Conservation (phyloP, 1,140 invertebrate genomes). For the Drosophila arawakana region DNA sequence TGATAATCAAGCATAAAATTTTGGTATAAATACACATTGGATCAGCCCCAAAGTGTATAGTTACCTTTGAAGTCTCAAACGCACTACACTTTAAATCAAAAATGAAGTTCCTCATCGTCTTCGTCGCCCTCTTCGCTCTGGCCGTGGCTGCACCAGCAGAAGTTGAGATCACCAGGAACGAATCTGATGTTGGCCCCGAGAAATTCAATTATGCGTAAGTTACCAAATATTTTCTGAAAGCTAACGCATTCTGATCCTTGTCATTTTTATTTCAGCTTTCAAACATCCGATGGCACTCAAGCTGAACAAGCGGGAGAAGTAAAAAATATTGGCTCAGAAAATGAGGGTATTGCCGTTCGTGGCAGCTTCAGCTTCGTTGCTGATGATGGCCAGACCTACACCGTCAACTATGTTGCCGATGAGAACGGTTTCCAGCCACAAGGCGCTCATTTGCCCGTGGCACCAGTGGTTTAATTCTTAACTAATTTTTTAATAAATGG, state of each 20-base stretch:
- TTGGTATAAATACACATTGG: constrained; percentile 19
- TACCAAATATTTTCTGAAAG: background rate
- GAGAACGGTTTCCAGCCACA: constrained; percentile 91
- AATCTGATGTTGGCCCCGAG: constrained; percentile 84
- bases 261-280: constrained; percentile 37
- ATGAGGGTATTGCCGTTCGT: constrained; percentile 85
- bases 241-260: background rate
- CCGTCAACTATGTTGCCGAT: constrained; percentile 89
- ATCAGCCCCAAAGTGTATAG: constrained; percentile 19
- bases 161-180: constrained; percentile 70
- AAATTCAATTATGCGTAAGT: constrained; percentile 85
- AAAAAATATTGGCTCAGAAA: constrained; percentile 59
- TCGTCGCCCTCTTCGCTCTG: constrained; percentile 72
- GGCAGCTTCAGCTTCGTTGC: constrained; percentile 86
- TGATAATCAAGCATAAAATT: constrained; percentile 2
- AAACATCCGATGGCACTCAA: constrained; percentile 51
- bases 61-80: constrained; percentile 44
- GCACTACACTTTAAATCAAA: constrained; percentile 25
- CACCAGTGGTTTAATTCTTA: constrained; percentile 51
- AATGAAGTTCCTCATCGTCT: constrained; percentile 78
- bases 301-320: constrained; percentile 26
- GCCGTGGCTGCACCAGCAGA: constrained; percentile 62
- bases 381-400: constrained; percentile 88
- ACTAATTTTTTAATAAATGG: constrained; percentile 21
- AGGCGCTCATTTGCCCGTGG: constrained; percentile 87